Evolutionary conservation across 2,888 invertebrate genomes (phyloP).

Genomic region (Spisula solida): DNA sequence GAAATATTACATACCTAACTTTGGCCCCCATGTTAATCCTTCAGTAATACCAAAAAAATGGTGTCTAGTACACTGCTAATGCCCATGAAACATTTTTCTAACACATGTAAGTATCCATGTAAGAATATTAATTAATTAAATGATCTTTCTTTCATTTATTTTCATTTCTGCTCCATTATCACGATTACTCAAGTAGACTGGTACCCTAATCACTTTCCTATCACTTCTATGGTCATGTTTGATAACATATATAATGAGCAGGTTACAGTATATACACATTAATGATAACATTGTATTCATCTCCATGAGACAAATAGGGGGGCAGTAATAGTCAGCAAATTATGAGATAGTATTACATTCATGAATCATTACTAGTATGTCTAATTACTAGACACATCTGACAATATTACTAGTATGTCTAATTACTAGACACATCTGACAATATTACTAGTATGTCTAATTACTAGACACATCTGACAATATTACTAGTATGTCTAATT

Average conservation of each 20-base stretch:
- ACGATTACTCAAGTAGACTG: neutral
- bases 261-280: neutral
- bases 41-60: neutral
- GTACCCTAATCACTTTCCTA: neutral
- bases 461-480: too few species aligned
- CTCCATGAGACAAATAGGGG: neutral
- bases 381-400: too few species aligned
- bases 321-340: neutral
- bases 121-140: neutral
- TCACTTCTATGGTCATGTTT: neutral
- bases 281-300: conserved; percentile 20
- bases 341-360: neutral
- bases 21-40: neutral
- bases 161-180: neutral
- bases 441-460: neutral
- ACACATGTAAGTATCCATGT: neutral
- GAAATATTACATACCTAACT: neutral
- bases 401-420: neutral
- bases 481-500: neutral
- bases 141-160: neutral
- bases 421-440: too few species aligned
- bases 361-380: neutral
- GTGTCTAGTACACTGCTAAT: neutral
- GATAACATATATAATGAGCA: neutral
- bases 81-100: neutral